A percentile compares a stretch with the other conserved stretches of the same genome.
phyloP scores from a whole-genome alignment of 2,113 vertebrate species.

The Carassius carassius region DNA sequence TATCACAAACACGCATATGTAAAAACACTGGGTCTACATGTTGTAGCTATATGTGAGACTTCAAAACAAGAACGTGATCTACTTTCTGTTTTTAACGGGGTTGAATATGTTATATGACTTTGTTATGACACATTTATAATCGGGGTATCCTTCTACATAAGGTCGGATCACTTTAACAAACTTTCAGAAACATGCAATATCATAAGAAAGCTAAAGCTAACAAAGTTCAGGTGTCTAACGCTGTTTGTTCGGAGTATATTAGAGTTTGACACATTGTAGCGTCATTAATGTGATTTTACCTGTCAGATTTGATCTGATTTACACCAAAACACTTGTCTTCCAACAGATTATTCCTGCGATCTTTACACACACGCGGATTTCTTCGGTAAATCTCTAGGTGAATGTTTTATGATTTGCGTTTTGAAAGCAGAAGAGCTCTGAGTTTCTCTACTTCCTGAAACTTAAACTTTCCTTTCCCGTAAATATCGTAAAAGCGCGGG shows the following conservation, averaged over 20 bases:
- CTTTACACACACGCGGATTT: not conserved
- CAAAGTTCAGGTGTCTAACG: not conserved
- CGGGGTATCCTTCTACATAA: not conserved
- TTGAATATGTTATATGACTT: not conserved
- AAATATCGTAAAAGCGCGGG: not conserved
- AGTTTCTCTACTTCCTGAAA: slow-evolving; percentile 53
- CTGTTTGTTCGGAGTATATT: not conserved
- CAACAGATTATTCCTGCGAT: not conserved
- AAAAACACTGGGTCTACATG: too few species aligned
- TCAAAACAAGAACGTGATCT: not conserved
- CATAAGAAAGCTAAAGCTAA: too few species aligned
- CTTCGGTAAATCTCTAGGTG: not conserved
- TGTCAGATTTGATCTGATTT: slow-evolving; percentile 8
- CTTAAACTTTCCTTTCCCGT: slow-evolving; percentile 50
- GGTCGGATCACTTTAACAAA: not conserved
- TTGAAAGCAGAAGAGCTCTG: slow-evolving; percentile 1
- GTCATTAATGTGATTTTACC: slow-evolving; percentile 7
- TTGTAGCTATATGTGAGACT: not conserved
- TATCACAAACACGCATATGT: too few species aligned
- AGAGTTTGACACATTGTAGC: not conserved
- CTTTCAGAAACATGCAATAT: too few species aligned
- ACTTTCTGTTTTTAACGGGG: not conserved
- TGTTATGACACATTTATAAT: not conserved
- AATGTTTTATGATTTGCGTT: not conserved
- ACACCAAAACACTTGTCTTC: not conserved